Conservation (phyloP, 2,113 vertebrate genomes). For the Pterophyllum scalare region DNA sequence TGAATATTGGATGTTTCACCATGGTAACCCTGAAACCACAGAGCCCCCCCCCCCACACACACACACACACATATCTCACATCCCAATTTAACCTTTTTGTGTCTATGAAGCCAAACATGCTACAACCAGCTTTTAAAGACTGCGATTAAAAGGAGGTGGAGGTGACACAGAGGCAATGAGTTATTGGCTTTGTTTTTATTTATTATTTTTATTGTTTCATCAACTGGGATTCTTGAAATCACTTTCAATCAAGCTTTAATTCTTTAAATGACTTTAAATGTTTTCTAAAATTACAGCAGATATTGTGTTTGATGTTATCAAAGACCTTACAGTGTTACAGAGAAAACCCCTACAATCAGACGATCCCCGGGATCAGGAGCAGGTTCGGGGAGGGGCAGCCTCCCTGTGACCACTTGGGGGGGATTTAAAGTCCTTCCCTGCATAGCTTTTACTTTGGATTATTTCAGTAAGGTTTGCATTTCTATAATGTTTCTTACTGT, state of each 20-base stretch:
- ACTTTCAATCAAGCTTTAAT: background rate
- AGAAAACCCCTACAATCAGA: background rate
- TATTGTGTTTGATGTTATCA: background rate
- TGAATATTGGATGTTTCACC: background rate
- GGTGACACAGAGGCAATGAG: background rate
- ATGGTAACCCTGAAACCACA: constrained; percentile 3
- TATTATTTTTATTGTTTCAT: background rate
- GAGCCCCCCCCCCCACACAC: background rate
- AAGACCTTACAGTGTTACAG: no score
- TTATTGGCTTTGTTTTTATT: background rate
- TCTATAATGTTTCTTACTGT: background rate
- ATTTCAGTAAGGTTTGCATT: background rate
- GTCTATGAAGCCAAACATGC: background rate
- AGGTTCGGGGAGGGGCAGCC: no score
- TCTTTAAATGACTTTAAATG: background rate
- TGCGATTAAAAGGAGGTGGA: background rate
- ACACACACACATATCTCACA: background rate
- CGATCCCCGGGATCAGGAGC: background rate
- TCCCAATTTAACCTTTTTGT: constrained; percentile 7
- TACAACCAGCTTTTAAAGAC: background rate
- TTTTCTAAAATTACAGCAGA: background rate
- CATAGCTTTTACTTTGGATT: no score
- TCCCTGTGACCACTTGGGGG: no score
- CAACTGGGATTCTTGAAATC: background rate
- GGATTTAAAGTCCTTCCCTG: no score